Evolutionary conservation across 2,113 vertebrate genomes (phyloP), one percentile per base, ranked within the genome.

Genomic region (Chaetodon trifascialis): DNA sequence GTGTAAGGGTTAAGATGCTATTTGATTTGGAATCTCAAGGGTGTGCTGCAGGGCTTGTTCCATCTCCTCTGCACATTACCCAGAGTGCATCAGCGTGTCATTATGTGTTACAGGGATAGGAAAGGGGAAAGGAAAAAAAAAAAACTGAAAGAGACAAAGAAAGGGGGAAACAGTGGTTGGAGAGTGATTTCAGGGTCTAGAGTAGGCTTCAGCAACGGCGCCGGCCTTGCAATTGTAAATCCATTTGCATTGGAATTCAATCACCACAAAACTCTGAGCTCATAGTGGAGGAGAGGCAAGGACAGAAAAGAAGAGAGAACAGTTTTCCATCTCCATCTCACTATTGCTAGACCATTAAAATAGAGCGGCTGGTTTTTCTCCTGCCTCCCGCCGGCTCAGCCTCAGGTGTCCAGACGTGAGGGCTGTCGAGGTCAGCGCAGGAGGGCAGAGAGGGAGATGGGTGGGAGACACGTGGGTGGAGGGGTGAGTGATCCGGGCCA

Each of bases 11-110:
- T 92, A 90, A 91, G 80, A 76, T 58, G 64, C 59, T 83, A 71
- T 91, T 93, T 89, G 86, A 91, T 91, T 93, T 86, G 76, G 52
- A 91, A 83, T 90, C 89, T 91, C 85, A 90, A 94, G 89, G 90
- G 84, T 81, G 73, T 14, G 58, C 76, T 52, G 23, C 72, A 63
- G 70, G 36, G 76, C 80, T 76, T 80, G 55, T 88, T 77, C 84
- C 80, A 86, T 89, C 82, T 88, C 64, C 76, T 86, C 73, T 76
- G 76, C 83, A 87, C 65, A 88, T 89, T 93, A 86, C 91, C 89
- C 89, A 91, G 86, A 91, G 83, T 93, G 90, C 90, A 86, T 92
- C 82, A 81, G 82, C 52, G 73, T 90, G 80, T 83, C 82, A 85
- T 93, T 89, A 84, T 71, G 40, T 11, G 12, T 82, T 54, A 62